A percentile compares a stretch with the other conserved stretches of the same genome.
phyloP scores from a whole-genome alignment of 2,888 invertebrate genomes.

The Harpalus rubripes region DNA sequence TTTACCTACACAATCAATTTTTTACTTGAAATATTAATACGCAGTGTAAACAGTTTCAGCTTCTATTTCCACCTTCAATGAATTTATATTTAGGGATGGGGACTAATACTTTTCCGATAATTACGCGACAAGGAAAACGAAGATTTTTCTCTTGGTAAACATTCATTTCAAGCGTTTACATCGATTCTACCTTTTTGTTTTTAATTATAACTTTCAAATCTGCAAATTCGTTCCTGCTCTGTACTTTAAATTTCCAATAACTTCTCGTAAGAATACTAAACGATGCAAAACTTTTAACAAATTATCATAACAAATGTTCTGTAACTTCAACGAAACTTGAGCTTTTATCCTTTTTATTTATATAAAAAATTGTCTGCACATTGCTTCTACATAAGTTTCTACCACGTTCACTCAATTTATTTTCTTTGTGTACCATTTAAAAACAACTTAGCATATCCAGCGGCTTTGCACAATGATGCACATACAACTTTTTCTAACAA shows the following conservation, averaged over 20 bases:
- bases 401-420: background rate
- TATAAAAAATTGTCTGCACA: conserved; percentile 6
- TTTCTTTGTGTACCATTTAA: conserved; percentile 3
- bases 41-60: conserved; percentile 17
- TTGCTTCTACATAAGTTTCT: background rate
- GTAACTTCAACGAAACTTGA: background rate
- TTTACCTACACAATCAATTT: conserved; percentile 49
- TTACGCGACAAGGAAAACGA: conserved; percentile 9
- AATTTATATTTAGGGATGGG: conserved; percentile 12
- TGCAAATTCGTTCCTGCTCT: background rate
- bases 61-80: conserved; percentile 6
- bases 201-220: conserved; percentile 4
- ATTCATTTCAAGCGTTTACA: conserved; percentile 9
- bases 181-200: conserved; percentile 6
- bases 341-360: conserved; percentile 3
- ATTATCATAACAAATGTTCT: conserved; percentile 7
- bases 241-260: conserved; percentile 7
- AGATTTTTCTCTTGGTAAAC: conserved; percentile 28
- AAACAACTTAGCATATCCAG: background rate
- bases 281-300: conserved; percentile 2
- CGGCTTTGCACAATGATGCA: background rate
- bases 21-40: conserved; percentile 39
- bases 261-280: conserved; percentile 3
- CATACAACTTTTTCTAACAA: background rate
- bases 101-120: conserved; percentile 32